A percentile compares a stretch with the other conserved stretches of the same genome.
These are phyloP conservation scores for Trididemnum clinides DNA, from an alignment of 23 tunicate species.

Conservation along the genomic window DNA sequence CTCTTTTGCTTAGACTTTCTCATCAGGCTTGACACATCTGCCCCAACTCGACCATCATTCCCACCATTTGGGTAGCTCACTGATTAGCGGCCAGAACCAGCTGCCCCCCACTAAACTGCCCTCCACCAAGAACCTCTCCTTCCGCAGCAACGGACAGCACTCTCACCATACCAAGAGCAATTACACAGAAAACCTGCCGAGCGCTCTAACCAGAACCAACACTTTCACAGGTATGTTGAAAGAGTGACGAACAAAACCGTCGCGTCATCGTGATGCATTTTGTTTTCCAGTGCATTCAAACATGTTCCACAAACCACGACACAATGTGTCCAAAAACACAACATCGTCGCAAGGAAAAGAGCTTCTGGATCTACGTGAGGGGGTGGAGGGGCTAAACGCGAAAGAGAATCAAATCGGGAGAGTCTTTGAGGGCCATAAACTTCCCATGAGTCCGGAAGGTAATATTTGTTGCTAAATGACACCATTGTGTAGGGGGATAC, in stretches of 20 bases:
- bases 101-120: constrained; percentile 75
- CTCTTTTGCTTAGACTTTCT: constrained; percentile 23
- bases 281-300: constrained; percentile 70
- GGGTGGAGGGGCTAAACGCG: constrained; percentile 56
- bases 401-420: constrained; percentile 78
- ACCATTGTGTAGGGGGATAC: no score
- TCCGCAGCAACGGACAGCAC: constrained; percentile 45
- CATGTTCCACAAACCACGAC: constrained; percentile 68
- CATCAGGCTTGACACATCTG: constrained; percentile 68
- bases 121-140: constrained; percentile 57
- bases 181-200: constrained; percentile 20
- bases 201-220: constrained; percentile 5
- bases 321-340: constrained; percentile 16
- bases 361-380: constrained; percentile 29
- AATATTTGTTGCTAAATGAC: no score
- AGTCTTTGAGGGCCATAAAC: constrained; percentile 79
- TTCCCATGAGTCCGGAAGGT: constrained; percentile 83
- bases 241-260: not conserved
- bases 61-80: constrained; percentile 6
- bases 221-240: constrained; percentile 24
- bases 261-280: no score
- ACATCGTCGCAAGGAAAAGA: constrained; percentile 46
- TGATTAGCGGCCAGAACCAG: constrained; percentile 26
- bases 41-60: constrained; percentile 71
- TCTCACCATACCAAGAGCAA: constrained; percentile 6